A percentile compares a stretch with the other conserved stretches of the same genome.
Evolutionary conservation across 2,888 invertebrate genomes (phyloP).

Genomic region (Agrotis segetum): DNA sequence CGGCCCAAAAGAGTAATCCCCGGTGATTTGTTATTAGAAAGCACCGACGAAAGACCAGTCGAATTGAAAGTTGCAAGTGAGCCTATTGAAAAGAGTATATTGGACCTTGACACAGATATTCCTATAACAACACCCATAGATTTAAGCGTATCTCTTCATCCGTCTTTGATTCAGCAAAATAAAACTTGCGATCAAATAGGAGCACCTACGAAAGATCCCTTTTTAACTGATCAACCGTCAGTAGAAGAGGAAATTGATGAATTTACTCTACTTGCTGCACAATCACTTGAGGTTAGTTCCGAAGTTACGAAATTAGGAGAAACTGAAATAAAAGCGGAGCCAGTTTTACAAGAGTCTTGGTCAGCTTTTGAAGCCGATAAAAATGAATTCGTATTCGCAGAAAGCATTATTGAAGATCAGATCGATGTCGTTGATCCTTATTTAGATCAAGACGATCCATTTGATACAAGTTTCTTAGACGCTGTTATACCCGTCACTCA

Average conservation of each 20-base stretch:
- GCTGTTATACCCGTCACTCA: constrained; percentile 91
- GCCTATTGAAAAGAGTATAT: constrained; percentile 92
- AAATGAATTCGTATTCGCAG: constrained; percentile 86
- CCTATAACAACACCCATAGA: constrained; percentile 93
- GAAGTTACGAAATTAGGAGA: constrained; percentile 87
- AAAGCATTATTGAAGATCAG: constrained; percentile 86
- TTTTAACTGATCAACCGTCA: constrained; percentile 51
- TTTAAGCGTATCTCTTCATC: constrained; percentile 92
- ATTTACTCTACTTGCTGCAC: constrained; percentile 94
- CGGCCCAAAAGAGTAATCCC: constrained; percentile 92
- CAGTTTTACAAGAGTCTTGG: constrained; percentile 91
- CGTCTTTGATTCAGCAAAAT: constrained; percentile 87
- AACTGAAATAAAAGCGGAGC: constrained; percentile 81
- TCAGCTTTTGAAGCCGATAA: constrained; percentile 92
- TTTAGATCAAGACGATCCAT: constrained; percentile 94
- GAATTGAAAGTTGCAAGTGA: constrained; percentile 88
- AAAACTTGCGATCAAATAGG: constrained; percentile 72
- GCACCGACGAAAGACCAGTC: constrained; percentile 72
- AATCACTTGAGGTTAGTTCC: constrained; percentile 92
- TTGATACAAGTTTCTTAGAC: constrained; percentile 96
- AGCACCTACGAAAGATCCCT: constrained; percentile 48
- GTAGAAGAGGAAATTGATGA: constrained; percentile 93
- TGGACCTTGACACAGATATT: constrained; percentile 94
- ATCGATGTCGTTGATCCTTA: constrained; percentile 86
- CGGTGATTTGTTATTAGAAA: constrained; percentile 93